Evolutionary conservation across 2,797 vertebrate species (phyloP).

Genomic region (Antrozous pallidus): DNA sequence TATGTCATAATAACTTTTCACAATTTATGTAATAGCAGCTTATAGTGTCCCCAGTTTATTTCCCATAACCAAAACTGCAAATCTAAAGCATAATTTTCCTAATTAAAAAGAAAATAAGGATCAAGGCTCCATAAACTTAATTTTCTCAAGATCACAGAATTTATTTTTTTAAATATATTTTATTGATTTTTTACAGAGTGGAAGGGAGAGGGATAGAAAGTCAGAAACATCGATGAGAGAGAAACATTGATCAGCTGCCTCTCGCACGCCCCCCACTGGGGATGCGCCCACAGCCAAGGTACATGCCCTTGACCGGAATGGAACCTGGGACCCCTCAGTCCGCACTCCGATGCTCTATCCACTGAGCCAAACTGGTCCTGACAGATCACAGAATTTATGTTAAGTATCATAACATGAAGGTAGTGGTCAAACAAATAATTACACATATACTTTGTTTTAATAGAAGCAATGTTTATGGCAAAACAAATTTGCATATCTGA

Average conservation of each 20-base stretch:
- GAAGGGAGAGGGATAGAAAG: too few relatives aligned
- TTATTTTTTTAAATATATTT: too few relatives aligned
- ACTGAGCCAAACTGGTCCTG: too few relatives aligned
- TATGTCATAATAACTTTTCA: slow-evolving; percentile 47
- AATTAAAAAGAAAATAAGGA: background rate
- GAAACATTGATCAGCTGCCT: too few relatives aligned
- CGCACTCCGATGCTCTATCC: too few relatives aligned
- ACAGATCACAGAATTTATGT: background rate
- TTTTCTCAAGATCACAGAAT: background rate
- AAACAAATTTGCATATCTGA: background rate
- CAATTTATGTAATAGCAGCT: slow-evolving; percentile 44
- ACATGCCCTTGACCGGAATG: too few relatives aligned
- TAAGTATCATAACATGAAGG: background rate
- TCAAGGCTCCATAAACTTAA: background rate
- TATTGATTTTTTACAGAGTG: too few relatives aligned
- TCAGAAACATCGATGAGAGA: too few relatives aligned
- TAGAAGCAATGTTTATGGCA: background rate
- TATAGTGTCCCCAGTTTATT: background rate
- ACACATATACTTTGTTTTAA: background rate
- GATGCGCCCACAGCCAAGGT: too few relatives aligned
- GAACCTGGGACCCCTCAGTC: too few relatives aligned
- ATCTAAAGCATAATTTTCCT: background rate
- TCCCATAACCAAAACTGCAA: background rate
- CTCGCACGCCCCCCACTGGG: too few relatives aligned
- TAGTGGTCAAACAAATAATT: background rate